Evolutionary conservation across 2,113 vertebrate genomes (phyloP), one percentile per base, ranked within the genome.

Genomic region (Tragulus kanchil): DNA sequence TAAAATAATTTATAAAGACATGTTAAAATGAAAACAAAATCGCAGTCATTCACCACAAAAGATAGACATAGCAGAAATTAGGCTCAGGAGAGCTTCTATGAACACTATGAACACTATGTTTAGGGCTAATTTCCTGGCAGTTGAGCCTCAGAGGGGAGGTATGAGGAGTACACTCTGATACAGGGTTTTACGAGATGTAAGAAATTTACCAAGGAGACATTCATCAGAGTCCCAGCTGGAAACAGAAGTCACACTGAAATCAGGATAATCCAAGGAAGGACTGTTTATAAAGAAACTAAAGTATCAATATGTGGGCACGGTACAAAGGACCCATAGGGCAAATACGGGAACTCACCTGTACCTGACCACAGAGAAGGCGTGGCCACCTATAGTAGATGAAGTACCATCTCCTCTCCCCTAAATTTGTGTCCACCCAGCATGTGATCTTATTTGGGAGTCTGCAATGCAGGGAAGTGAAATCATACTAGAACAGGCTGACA

Each of bases 1-100:
- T 85, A 83, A 93, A 94, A 88, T 87, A 79, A 92, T 89, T 97
- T 85, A 94, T 85, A 94, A 96, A 96, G 95, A 77, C 84, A 93
- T 65, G 78, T 78, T 96, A 94, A 89, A 94, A 95, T 23, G 75
- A 93, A 71, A 97, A 89, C 83, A 73, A 94, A 93, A 75, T 71
- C 89, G 67, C 59, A 85, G 79, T 69, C 16, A 17, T 26, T 95
- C 19, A 61, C 52, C 61, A 25, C 77, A 61, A 86, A 94, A 87
- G 67, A 96, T 36, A 87, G 86, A 94, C 23, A 54, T 0, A 69
- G 52, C 4, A 81, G 86, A 71, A 83, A 81, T 67, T 13, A 67
- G 45, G 65, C 42, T 45, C 8, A n/a, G 61, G 83, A 89, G 73
- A 93, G 26, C 12, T 42, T 89, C 50, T 26, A 5, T 5, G 28